Base-by-base conservation (phyloP, 2,888 invertebrate species). In the Crocallis elinguaria region DNA sequence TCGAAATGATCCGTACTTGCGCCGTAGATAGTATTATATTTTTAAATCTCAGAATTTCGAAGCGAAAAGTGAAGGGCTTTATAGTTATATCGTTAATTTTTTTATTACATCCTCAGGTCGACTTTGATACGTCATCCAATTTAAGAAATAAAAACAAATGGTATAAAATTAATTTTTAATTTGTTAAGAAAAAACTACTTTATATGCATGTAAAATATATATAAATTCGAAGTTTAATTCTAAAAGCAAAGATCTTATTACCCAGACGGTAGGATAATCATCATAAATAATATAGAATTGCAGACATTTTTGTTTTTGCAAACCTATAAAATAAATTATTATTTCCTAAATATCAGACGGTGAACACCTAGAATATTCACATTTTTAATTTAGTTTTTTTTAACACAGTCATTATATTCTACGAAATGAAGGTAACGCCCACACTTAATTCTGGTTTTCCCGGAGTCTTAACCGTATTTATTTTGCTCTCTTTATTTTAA, bases 41-140 rank as follows among this genome's bases (percentile, higher is more conserved):
- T 45, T 49, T 27, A 32, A 35, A 52, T 38, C 35, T 39, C 14
- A 11, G 30, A 17, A n/a, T 27, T 8, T 23, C 19, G 3, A 6
- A 41, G 43, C 19, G 37, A 35, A 43, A 57, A 65, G 66, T 63
- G 64, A 72, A 67, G 69, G 72, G 64, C 59, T 62, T 58, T 67
- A n/a, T n/a, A n/a, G n/a, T 70, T 70, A 70, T 63, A 64, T 70
- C 63, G 62, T 25, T 54, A 57, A 56, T 66, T 70, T 72, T 71
- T 72, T 69, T 65, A 60, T 54, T 54, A 36, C 2, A 25, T 2
- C 46, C 57, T 25, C 57, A 59, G 35, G 29, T 30, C 67, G 73
- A 67, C 69, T n/a, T n/a, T n/a, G n/a, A 69, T 71, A 72, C 52
- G 59, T 63, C 57, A 62, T 60, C 52, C 43, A 60, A 62, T 58